Evolutionary conservation across 2,113 vertebrate genomes (phyloP), one percentile per base, ranked within the genome.

Genomic region (Puntigrus tetrazona): DNA sequence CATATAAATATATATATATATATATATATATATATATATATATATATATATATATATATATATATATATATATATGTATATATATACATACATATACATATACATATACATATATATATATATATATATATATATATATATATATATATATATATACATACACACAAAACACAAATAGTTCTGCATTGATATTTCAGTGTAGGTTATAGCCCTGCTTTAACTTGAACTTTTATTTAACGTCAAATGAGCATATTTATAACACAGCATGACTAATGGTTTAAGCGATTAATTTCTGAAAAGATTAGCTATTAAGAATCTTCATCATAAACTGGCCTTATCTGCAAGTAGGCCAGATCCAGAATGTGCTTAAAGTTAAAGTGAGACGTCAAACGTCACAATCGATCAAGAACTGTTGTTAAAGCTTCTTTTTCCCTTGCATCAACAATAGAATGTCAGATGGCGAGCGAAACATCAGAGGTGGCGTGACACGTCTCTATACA

Each of bases 231-330:
- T 52, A 34, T 55, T 76, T 76, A n/a, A 76, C 18, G 36, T 76
- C 16, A 76, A 31, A 57, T 57, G 5, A 22, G 31, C 57, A 57
- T 78, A 78, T 78, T 78, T 59, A 78, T 78, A 59, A n/a, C 50
- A 25, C 31, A 27, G 47, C 20, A 29, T 78, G 75, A 78, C 52
- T 36, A 57, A 78, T 59, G 31, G 73, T 78, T 57, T n/a, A 78
- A 78, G 29, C 34, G 52, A 57, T 78, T 59, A 4, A 78, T 78
- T 78, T 78, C 18, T 55, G 22, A 59, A 78, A 78, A 78, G 75
- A 59, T 38, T 36, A 57, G 75, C 50, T 6, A 59, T 59, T 78
- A 57, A 38, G 2, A 78, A 38, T 59, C 75, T 59, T 78, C 22
- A 1, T 78, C 34, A 61, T 41, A 78, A 78, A 61, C 14, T 43